These are phyloP conservation scores for Nasonia giraulti DNA, from an alignment of 1,140 invertebrate genomes.

Conservation along the genomic window DNA sequence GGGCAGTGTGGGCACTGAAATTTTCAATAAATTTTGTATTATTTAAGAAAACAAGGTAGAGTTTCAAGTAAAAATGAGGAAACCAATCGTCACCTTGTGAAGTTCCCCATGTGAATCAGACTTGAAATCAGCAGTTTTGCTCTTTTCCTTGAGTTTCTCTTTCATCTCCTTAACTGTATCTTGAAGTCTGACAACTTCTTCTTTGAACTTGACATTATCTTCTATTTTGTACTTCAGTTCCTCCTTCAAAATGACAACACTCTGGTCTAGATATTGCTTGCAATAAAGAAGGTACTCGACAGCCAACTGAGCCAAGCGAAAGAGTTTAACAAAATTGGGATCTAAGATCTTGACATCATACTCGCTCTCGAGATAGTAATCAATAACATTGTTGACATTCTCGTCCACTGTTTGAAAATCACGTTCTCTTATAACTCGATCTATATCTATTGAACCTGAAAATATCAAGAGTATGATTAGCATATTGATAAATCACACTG, in stretches of 20 bases:
- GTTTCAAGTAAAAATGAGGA: background rate
- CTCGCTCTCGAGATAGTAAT: slow-evolving; percentile 78
- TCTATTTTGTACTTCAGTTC: slow-evolving; percentile 76
- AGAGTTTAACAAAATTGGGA: slow-evolving; percentile 81
- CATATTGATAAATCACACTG: background rate
- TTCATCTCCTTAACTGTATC: slow-evolving; percentile 61
- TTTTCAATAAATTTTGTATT: slow-evolving; percentile 22
- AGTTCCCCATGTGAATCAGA: slow-evolving; percentile 67
- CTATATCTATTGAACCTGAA: slow-evolving; percentile 79
- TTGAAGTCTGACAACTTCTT: slow-evolving; percentile 55
- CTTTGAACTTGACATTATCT: slow-evolving; percentile 68
- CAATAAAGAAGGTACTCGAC: slow-evolving; percentile 83
- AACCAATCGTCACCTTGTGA: slow-evolving; percentile 63
- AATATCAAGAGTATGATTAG: slow-evolving; percentile 41
- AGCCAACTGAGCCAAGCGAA: slow-evolving; percentile 80
- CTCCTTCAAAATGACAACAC: slow-evolving; percentile 78
- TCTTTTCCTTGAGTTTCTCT: slow-evolving; percentile 61
- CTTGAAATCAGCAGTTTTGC: slow-evolving; percentile 63
- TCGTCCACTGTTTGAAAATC: slow-evolving; percentile 79
- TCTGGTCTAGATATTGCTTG: slow-evolving; percentile 81
- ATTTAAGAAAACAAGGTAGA: background rate
- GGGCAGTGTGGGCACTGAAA: slow-evolving; percentile 70
- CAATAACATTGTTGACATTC: slow-evolving; percentile 78
- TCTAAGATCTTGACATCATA: slow-evolving; percentile 80
- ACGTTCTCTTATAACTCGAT: slow-evolving; percentile 78